Evolutionary conservation across 2,113 vertebrate species (phyloP).

Genomic region (Cyanoliseus patagonus): DNA sequence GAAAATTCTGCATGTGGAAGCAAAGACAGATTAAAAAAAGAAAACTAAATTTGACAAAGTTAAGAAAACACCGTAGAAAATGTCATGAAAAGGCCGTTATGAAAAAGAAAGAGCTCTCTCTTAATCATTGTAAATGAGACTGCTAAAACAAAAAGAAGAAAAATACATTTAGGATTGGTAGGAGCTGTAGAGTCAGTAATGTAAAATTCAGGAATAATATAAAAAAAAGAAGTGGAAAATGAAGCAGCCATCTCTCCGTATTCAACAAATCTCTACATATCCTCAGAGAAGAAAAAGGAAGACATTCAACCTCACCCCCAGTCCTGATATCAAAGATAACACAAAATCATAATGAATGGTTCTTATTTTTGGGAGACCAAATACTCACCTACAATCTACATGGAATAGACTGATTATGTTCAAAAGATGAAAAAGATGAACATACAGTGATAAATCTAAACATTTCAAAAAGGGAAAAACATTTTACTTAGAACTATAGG

Average conservation of each 20-base stretch:
- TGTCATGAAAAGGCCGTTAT: background rate
- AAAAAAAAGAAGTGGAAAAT: background rate
- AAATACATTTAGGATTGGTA: background rate
- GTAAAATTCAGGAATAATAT: background rate
- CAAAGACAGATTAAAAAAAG: background rate
- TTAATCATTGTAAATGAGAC: background rate
- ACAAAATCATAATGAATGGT: background rate
- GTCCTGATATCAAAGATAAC: background rate
- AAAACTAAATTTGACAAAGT: background rate
- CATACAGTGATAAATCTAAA: background rate
- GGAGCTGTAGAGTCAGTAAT: background rate
- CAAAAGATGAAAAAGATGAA: background rate
- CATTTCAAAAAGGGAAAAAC: background rate
- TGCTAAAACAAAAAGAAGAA: background rate
- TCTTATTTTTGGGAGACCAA: accelerated
- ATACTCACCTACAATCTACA: background rate
- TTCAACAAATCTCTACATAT: background rate
- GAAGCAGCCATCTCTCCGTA: background rate
- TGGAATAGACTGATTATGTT: background rate
- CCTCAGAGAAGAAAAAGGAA: background rate
- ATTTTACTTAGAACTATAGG: background rate
- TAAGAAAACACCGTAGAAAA: background rate
- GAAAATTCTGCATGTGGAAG: background rate
- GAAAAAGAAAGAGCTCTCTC: background rate
- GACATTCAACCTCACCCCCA: background rate